Base-by-base conservation (phyloP, 2,888 invertebrate genomes). In the Agrilus mali region DNA sequence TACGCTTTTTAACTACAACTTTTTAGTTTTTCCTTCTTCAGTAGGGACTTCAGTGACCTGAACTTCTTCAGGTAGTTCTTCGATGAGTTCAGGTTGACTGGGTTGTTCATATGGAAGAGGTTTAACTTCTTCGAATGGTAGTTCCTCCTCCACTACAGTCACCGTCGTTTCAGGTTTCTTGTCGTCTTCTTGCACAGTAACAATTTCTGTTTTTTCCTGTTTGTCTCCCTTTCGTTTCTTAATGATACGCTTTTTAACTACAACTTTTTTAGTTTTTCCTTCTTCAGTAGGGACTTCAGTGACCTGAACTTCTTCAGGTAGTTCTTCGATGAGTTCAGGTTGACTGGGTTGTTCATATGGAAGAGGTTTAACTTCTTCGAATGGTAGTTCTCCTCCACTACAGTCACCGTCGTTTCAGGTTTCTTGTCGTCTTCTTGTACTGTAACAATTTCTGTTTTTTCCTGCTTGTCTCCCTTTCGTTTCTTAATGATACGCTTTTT, bases 401-500 rank as follows among this genome's bases (percentile, higher is more conserved):
- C 60, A 6, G 60, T 60, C 2, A 70, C 60, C 41, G 64, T 61
- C 34, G 63, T 50, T 48, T 62, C 47, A 22, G 60, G 56, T 51
- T 53, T 47, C 56, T 68, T 58, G 53, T 63, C 55, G 56, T 67
- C 49, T 41, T 61, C 46, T 52, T 68, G 60, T n/a, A 67, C 56
- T 4, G 71, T 71, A 4, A 66, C 60, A 10, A 67, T 67, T 53
- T 68, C 68, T 1, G 72, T 70, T 7, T 68, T 57, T 50, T 70
- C 69, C 47, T 67, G 57, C 38, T 70, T 70, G 0, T 58, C 56
- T 1, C 68, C 72, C 39, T 63, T 65, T 43, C 58, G 63, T 41
- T 68, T 69, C 50, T 67, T 73, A 1, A 71, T 65, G 3, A 65
- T 61, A 1, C 69, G 69, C 46, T 66, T 72, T 3, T 67, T 70